These are phyloP conservation scores for Lasius platythorax DNA, from an alignment of 2,888 invertebrate genomes.

Conservation along the genomic window DNA sequence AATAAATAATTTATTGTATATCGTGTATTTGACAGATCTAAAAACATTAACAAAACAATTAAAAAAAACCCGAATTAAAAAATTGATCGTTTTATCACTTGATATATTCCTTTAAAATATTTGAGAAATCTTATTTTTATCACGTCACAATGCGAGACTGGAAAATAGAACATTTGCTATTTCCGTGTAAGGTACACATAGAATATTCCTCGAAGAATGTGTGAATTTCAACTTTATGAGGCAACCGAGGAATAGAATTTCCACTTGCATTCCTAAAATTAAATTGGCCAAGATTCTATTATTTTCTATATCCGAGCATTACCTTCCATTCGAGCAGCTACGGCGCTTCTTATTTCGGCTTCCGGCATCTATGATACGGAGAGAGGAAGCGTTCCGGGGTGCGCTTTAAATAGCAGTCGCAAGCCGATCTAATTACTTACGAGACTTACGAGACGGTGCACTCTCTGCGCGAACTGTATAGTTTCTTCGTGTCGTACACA, in stretches of 20 bases:
- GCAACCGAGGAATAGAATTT: neutral
- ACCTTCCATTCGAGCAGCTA: slow-evolving; percentile 2
- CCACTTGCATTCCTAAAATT: slow-evolving; percentile 33
- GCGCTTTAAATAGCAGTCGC: neutral
- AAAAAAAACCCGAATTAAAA: neutral
- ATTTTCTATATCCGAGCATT: neutral
- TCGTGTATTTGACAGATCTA: neutral
- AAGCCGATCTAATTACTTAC: slow-evolving; percentile 38
- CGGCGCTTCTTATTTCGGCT: slow-evolving; percentile 25
- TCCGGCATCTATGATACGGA: neutral
- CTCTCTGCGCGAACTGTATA: neutral
- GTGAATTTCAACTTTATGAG: slow-evolving; percentile 29
- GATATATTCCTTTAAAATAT: neutral
- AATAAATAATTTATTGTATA: neutral
- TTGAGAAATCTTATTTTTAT: slow-evolving; percentile 28
- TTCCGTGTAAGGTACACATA: neutral
- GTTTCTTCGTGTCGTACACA: slow-evolving; percentile 17
- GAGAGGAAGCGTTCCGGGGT: neutral
- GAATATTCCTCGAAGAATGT: neutral
- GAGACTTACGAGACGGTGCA: slow-evolving; percentile 12
- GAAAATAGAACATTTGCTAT: slow-evolving; percentile 24
- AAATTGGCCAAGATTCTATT: slow-evolving; percentile 26
- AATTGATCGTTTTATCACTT: neutral
- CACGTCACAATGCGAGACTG: neutral
- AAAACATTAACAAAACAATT: neutral